Percentiles rank a stretch among this genome's conserved stretches.
Evolutionary conservation across 2,797 vertebrate genomes (phyloP).

Genomic region (Sebastes hopkinsi): DNA sequence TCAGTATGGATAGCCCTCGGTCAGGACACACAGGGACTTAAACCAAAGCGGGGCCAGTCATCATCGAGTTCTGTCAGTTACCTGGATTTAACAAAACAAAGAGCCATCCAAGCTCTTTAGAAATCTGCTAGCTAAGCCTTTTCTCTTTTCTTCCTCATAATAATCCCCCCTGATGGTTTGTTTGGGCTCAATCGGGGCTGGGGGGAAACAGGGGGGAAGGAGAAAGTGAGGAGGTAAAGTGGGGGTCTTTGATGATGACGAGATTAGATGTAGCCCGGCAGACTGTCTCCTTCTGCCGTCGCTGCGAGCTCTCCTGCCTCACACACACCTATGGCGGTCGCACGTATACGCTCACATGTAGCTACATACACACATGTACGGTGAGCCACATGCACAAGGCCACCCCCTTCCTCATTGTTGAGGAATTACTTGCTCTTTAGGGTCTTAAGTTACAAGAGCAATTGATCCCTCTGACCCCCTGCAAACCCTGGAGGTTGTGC

Average conservation of each 20-base stretch:
- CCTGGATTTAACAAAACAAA: conserved; percentile 76
- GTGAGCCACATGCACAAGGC: conserved; percentile 67
- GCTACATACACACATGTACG: conserved; percentile 47
- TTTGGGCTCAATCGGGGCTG: conserved; percentile 78
- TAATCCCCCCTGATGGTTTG: conserved; percentile 83
- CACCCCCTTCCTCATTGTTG: conserved; percentile 89
- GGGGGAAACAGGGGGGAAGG: conserved; percentile 67
- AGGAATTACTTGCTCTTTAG: conserved; percentile 94
- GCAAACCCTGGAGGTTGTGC: conserved; percentile 90
- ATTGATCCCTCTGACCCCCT: conserved; percentile 96
- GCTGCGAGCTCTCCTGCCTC: conserved; percentile 44
- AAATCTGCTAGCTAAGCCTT: conserved; percentile 76
- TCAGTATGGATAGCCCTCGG: conserved; percentile 66
- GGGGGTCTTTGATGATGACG: conserved; percentile 88
- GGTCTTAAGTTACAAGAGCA: conserved; percentile 95
- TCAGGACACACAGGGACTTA: conserved; percentile 67
- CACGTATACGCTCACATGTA: conserved; percentile 15
- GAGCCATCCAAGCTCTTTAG: conserved; percentile 64
- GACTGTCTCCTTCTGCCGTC: conserved; percentile 91
- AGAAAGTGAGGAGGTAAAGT: conserved; percentile 88
- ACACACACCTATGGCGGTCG: conserved; percentile 47
- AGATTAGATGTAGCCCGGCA: conserved; percentile 97
- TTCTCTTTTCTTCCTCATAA: conserved; percentile 81
- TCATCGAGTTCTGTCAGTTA: conserved; percentile 76
- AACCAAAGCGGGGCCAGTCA: conserved; percentile 64